phyloP scores from a whole-genome alignment of 2,113 vertebrate genomes.

The Gymnocephalus cernua region DNA sequence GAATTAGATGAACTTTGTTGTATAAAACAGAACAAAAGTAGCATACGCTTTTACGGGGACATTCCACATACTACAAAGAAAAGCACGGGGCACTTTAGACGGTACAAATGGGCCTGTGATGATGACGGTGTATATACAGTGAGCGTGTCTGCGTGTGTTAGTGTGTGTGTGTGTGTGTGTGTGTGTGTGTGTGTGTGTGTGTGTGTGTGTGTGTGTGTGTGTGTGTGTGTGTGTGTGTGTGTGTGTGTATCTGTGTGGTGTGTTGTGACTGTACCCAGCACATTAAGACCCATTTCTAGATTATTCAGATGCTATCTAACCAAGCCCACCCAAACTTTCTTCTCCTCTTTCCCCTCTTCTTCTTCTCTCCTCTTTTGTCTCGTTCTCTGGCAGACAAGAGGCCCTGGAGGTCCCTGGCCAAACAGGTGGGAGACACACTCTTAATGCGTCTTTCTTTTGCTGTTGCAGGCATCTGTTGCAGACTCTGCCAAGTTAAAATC shows the following conservation, averaged over 20 bases:
- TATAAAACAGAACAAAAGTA: constrained; percentile 82
- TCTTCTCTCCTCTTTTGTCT: constrained; percentile 67
- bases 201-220: constrained; percentile 43
- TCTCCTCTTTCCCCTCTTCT: constrained; percentile 72
- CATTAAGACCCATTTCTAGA: constrained; percentile 79
- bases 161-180: constrained; percentile 58
- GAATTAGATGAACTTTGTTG: constrained; percentile 82
- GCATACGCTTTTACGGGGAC: constrained; percentile 77
- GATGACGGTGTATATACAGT: constrained; percentile 78
- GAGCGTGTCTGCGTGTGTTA: constrained; percentile 42
- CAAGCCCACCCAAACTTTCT: constrained; percentile 79
- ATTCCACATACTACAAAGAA: constrained; percentile 78
- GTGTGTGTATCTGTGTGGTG: too few relatives aligned
- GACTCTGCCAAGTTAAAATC: constrained; percentile 13
- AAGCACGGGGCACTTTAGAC: constrained; percentile 77
- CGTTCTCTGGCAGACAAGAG: constrained; percentile 87
- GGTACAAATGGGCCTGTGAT: constrained; percentile 75
- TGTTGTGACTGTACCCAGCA: constrained; percentile 76
- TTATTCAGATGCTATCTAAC: constrained; percentile 81
- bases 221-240: constrained; percentile 48
- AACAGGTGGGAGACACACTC: constrained; percentile 89
- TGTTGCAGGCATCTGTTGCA: constrained; percentile 46
- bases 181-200: constrained; percentile 55
- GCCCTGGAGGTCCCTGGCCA: constrained; percentile 93
- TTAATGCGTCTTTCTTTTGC: constrained; percentile 41